Conservation (phyloP, 2,797 vertebrate genomes). For the Nasua narica region DNA sequence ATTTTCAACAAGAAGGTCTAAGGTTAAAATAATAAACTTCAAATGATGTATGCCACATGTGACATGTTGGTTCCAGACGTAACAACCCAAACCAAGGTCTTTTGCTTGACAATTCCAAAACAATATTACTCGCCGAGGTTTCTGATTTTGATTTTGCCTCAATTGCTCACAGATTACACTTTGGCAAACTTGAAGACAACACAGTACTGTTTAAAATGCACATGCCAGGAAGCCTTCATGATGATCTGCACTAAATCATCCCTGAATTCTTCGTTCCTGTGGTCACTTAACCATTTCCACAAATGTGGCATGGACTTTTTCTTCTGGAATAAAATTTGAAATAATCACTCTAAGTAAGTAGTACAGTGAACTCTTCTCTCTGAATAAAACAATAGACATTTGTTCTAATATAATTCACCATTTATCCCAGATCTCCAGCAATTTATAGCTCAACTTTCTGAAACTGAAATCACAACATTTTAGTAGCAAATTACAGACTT, state of each 20-base stretch:
- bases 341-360: conserved; percentile 72
- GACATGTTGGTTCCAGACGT: conserved; percentile 51
- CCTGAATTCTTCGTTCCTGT: conserved; percentile 58
- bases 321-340: conserved; percentile 74
- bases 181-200: conserved; percentile 69
- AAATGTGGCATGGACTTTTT: conserved; percentile 46
- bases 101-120: conserved; percentile 71
- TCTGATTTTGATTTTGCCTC: conserved; percentile 61
- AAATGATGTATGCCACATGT: conserved; percentile 58
- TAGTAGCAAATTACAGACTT: conserved; percentile 59
- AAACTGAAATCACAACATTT: conserved; percentile 64
- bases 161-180: conserved; percentile 50
- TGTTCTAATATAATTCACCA: conserved; percentile 68
- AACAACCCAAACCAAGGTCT: conserved; percentile 63
- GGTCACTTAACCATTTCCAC: conserved; percentile 69
- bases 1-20: conserved; percentile 61
- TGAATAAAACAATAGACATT: conserved; percentile 67
- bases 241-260: conserved; percentile 76
- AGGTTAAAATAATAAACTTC: conserved; percentile 73
- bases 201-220: conserved; percentile 70
- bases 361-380: conserved; percentile 38
- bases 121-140: conserved; percentile 53
- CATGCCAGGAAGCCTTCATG: conserved; percentile 51
- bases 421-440: conserved; percentile 63
- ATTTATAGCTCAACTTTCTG: conserved; percentile 59